Evolutionary conservation across 2,888 invertebrate genomes (phyloP).

Genomic region (Anorthoa munda): DNA sequence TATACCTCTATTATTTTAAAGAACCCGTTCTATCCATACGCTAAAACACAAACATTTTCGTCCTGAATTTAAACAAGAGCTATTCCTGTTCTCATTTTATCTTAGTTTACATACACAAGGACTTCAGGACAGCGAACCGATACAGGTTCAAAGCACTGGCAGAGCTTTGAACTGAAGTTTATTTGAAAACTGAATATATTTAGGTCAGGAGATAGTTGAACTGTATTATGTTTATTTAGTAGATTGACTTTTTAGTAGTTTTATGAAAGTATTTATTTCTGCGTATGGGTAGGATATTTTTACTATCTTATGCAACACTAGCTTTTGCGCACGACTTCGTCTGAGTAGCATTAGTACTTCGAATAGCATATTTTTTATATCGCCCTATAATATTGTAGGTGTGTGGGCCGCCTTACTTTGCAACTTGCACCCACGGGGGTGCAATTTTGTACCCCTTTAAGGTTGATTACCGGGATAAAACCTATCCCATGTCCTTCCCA

Average conservation of each 20-base stretch:
- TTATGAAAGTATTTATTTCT: no score
- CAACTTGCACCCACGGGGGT: no score
- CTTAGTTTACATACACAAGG: slow-evolving; percentile 42
- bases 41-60: slow-evolving; percentile 3
- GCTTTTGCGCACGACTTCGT: no score
- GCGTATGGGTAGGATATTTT: background rate
- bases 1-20: background rate
- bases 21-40: background rate
- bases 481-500: no score
- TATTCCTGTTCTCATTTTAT: slow-evolving; percentile 11
- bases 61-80: slow-evolving; percentile 1
- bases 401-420: no score
- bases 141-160: slow-evolving; percentile 23
- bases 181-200: slow-evolving; percentile 13
- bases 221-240: background rate
- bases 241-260: background rate
- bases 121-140: slow-evolving; percentile 33
- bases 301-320: background rate
- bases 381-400: no score
- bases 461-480: no score
- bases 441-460: no score
- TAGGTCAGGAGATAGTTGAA: slow-evolving; percentile 38
- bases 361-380: no score
- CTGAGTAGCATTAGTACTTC: no score
- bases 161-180: slow-evolving; percentile 41